Evolutionary conservation across 2,113 vertebrate genomes (phyloP).

Genomic region (Cottus gobio): DNA sequence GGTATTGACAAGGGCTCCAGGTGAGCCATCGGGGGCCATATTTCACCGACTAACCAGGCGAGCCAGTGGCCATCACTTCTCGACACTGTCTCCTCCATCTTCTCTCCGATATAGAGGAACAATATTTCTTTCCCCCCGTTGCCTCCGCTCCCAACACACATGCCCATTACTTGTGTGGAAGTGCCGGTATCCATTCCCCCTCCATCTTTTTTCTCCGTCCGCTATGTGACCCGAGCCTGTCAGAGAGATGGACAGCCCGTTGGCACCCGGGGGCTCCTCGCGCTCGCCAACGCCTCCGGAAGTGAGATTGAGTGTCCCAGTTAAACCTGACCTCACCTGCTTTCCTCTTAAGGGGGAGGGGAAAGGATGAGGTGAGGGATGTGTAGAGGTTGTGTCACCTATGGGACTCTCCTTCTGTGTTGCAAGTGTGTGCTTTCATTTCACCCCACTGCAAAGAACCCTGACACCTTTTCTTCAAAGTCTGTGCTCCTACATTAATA

Average conservation of each 20-base stretch:
- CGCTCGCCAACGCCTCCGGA: conserved; percentile 32
- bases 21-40: conserved; percentile 61
- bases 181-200: conserved; percentile 45
- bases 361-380: conserved; percentile 37
- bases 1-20: conserved; percentile 54
- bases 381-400: conserved; percentile 27
- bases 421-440: conserved; percentile 1
- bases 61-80: conserved; percentile 54
- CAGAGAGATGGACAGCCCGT: conserved; percentile 57
- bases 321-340: conserved; percentile 63
- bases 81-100: conserved; percentile 30
- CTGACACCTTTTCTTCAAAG: conserved; percentile 18
- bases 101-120: conserved; percentile 44
- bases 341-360: conserved; percentile 5
- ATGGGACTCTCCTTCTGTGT: conserved; percentile 9
- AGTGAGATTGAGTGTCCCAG: conserved; percentile 62
- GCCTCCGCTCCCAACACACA: conserved; percentile 1
- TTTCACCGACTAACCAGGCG: conserved; percentile 70
- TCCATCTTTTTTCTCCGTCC: conserved; percentile 50
- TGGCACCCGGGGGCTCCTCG: conserved; percentile 13
- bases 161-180: conserved; percentile 46
- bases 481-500: conserved; percentile 5
- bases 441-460: conserved; percentile 16
- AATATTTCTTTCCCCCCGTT: conserved; percentile 58
- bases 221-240: conserved; percentile 62